These are phyloP conservation scores for Arctia plantaginis DNA, from an alignment of 2,888 invertebrate genomes.

Conservation along the genomic window DNA sequence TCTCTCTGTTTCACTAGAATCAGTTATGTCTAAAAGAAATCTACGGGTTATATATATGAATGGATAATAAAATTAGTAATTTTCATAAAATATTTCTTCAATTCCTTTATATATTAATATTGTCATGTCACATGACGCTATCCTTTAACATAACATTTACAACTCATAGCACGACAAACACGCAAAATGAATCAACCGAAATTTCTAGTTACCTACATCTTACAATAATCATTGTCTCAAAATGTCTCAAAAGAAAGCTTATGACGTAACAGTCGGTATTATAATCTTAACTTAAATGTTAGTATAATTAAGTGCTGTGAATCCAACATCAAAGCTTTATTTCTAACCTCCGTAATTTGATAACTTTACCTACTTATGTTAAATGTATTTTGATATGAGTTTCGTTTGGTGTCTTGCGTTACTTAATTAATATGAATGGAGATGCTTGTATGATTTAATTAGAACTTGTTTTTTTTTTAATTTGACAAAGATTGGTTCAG, in stretches of 20 bases:
- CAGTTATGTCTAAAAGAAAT: too few relatives aligned
- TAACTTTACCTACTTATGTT: slow-evolving; percentile 35
- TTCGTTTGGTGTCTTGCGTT: slow-evolving; percentile 7
- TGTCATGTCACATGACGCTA: too few relatives aligned
- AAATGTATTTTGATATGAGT: slow-evolving; percentile 36
- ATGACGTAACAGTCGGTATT: neutral
- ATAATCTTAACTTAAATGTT: slow-evolving; percentile 23
- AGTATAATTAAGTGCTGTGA: slow-evolving; percentile 33
- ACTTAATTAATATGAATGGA: neutral
- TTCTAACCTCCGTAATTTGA: slow-evolving; percentile 30
- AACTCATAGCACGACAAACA: neutral
- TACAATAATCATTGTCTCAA: neutral
- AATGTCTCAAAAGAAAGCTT: slow-evolving; percentile 25
- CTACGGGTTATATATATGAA: too few relatives aligned
- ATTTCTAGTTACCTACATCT: neutral
- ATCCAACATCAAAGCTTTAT: slow-evolving; percentile 30
- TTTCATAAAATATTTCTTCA: too few relatives aligned
- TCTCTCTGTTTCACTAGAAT: too few relatives aligned
- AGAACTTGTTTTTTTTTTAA: neutral
- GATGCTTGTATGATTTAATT: neutral
- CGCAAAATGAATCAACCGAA: neutral
- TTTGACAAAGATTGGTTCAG: too few relatives aligned
- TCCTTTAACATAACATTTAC: neutral
- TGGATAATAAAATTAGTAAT: too few relatives aligned
- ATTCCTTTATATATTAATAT: too few relatives aligned